Conservation (phyloP, 35 echinoderm and acorn worm species). For the Ptychodera flava region DNA sequence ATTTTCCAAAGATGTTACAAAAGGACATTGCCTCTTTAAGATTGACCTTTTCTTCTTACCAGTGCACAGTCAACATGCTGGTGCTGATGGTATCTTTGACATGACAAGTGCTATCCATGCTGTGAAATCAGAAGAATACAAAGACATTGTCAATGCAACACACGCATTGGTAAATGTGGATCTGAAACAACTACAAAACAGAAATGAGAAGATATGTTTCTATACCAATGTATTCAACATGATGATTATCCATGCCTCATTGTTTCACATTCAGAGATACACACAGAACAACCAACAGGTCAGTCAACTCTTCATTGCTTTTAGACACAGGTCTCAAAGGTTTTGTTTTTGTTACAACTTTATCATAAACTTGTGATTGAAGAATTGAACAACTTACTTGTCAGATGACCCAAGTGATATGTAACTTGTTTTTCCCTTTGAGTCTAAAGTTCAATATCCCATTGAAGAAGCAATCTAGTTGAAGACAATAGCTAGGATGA, state of each 20-base stretch:
- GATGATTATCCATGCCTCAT: slow-evolving; percentile 60
- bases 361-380: no score
- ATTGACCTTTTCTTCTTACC: neutral
- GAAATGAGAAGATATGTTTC: slow-evolving; percentile 73
- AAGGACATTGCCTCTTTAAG: no score
- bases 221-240: slow-evolving; percentile 90
- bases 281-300: slow-evolving; percentile 60
- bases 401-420: no score
- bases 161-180: slow-evolving; percentile 62
- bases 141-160: slow-evolving; percentile 56
- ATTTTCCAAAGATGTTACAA: no score
- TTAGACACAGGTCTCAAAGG: no score
- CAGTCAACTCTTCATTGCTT: no score
- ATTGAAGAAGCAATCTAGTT: no score
- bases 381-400: no score
- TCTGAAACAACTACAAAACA: slow-evolving; percentile 44
- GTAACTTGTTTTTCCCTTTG: no score
- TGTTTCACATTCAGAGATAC: slow-evolving; percentile 46
- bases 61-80: slow-evolving; percentile 46
- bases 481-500: no score
- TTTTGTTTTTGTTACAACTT: no score
- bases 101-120: slow-evolving; percentile 35
- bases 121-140: slow-evolving; percentile 48
- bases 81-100: slow-evolving; percentile 41
- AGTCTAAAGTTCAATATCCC: no score